Base-by-base conservation (phyloP, 2,888 invertebrate species). In the Poecilus cupreus region DNA sequence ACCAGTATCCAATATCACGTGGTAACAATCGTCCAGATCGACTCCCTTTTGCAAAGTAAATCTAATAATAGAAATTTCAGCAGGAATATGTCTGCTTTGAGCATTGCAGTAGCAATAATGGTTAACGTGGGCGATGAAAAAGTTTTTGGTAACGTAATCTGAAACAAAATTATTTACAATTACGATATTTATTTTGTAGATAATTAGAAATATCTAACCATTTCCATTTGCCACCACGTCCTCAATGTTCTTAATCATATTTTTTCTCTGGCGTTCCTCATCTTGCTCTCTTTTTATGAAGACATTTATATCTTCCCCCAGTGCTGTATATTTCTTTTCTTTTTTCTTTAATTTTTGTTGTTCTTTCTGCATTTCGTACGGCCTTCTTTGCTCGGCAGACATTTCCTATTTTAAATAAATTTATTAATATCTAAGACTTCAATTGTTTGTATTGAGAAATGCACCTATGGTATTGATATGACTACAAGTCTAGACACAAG, bases 11-110 rank as follows among this genome's bases (percentile, higher is more conserved):
- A 92, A 85, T 5, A 90, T 87, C 0, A 88, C 85, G 54, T 90
- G 89, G 49, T 85, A 86, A 0, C 90, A 82, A 78, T 86, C 84
- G 6, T 85, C 85, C 0, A 91, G 90, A 0, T 88, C 85, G 0
- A 90, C 85, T 0, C 92, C 92, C 1, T 89, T 83, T 54, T 87
- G 84, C 0, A 92, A 82, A 0, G 90, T 90, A 84, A 89, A 92
- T 83, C 90, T 87, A 11, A 88, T 87, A 0, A 92, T 83, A 0
- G 90, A 90, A 51, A 92, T 87, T 86, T 92, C 92, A 0, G 91
- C 92, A 0, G 92, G 92, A 13, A 88, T 86, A 84, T 89, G 91
- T 13, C 84, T 83, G 1, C 85, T 4, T 76, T 83, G 10, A 75
- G 13, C 68, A 82, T 82, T 83, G 64, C 85, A 85, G 24, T 77